Evolutionary conservation across 2,797 vertebrate species (phyloP).

Genomic region (Bradypodion pumilum): DNA sequence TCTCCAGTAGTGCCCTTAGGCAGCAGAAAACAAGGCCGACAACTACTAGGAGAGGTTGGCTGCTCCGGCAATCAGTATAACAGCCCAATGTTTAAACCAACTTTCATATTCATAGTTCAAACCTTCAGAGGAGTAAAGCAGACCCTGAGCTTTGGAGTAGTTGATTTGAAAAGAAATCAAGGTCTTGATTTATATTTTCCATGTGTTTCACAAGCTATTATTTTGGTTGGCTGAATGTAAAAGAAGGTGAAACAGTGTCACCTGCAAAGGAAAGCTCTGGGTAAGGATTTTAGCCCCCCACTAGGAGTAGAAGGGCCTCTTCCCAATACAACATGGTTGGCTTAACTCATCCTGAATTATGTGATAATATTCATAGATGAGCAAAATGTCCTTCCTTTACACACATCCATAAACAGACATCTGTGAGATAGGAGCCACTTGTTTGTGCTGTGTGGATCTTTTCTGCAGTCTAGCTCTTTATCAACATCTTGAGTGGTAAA

Average conservation of each 20-base stretch:
- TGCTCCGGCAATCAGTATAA: not conserved
- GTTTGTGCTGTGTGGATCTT: too few species aligned
- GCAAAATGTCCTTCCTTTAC: too few species aligned
- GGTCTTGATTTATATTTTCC: slow-evolving; percentile 2
- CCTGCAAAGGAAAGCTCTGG: not conserved
- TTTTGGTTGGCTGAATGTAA: not conserved
- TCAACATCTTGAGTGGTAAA: too few species aligned
- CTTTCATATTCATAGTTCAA: slow-evolving; percentile 10
- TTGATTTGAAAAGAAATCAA: not conserved
- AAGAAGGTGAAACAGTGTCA: not conserved
- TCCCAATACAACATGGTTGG: not conserved
- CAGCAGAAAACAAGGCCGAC: not conserved
- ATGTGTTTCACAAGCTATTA: not conserved
- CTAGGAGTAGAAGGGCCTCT: not conserved
- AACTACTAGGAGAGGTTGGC: not conserved
- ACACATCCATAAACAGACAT: too few species aligned
- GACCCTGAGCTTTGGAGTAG: not conserved
- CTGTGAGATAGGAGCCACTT: not conserved
- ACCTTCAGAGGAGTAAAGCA: slow-evolving; percentile 13
- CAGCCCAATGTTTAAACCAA: not conserved
- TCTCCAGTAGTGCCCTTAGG: not conserved
- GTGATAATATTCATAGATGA: not conserved
- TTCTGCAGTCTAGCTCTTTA: too few species aligned
- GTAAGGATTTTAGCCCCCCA: too few species aligned
- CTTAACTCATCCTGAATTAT: not conserved